phyloP scores from a whole-genome alignment of 2,888 invertebrate genomes.

The Malthinus seriepunctatus region DNA sequence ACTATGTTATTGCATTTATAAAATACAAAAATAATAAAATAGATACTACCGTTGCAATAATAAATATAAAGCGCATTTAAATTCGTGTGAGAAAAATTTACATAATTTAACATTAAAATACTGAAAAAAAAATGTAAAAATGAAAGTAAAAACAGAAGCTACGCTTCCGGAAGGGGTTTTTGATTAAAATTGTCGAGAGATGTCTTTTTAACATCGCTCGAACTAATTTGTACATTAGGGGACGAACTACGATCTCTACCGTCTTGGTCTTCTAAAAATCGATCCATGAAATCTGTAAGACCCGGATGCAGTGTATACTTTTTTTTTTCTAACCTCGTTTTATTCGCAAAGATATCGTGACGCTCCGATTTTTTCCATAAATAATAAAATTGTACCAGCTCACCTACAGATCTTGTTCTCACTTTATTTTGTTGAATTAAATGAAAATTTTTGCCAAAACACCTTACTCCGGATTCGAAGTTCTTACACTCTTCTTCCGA shows the following conservation, averaged over 20 bases:
- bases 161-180: slow-evolving; percentile 37
- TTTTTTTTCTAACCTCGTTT: slow-evolving; percentile 87
- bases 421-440: slow-evolving; percentile 93
- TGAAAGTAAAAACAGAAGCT: slow-evolving; percentile 27
- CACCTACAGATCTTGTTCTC: slow-evolving; percentile 91
- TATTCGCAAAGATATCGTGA: slow-evolving; percentile 90
- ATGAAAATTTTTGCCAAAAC: slow-evolving; percentile 96
- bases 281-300: slow-evolving; percentile 92
- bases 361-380: slow-evolving; percentile 99
- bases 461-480: slow-evolving; percentile 93
- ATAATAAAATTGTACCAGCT: slow-evolving; percentile 94
- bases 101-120: background rate
- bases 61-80: no score
- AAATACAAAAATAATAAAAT: no score
- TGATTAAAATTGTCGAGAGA: slow-evolving; percentile 32
- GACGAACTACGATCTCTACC: slow-evolving; percentile 71
- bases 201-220: slow-evolving; percentile 34
- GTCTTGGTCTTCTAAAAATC: slow-evolving; percentile 87
- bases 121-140: slow-evolving; percentile 7
- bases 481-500: slow-evolving; percentile 96
- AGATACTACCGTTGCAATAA: no score
- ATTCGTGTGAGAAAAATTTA: no score
- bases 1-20: no score
- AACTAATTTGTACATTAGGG: slow-evolving; percentile 62
- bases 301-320: slow-evolving; percentile 91